Evolutionary conservation across 1,140 invertebrate genomes (phyloP).

Genomic region (Spodoptera frugiperda): DNA sequence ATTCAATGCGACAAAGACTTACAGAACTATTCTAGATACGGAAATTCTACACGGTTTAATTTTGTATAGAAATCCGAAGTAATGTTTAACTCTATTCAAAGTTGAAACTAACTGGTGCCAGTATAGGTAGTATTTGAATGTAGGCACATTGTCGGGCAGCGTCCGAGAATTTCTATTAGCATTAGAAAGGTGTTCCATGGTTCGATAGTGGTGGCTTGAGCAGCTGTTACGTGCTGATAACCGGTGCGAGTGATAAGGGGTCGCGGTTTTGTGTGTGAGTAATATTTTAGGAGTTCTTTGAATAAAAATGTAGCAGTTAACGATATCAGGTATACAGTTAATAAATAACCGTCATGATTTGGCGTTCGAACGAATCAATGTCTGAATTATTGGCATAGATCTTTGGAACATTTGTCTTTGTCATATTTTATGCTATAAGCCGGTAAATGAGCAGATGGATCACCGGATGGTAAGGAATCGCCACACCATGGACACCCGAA

Average conservation of each 20-base stretch:
- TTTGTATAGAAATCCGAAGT: constrained; percentile 5
- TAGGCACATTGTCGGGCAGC: constrained; percentile 52
- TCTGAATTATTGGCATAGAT: too few relatives aligned
- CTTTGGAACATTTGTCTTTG: too few relatives aligned
- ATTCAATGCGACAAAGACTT: too few relatives aligned
- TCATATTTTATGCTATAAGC: too few relatives aligned
- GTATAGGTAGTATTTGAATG: constrained; percentile 40
- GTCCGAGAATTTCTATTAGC: constrained; percentile 62
- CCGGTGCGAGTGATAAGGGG: constrained; percentile 22
- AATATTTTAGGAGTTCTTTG: background rate
- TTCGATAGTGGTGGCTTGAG: constrained; percentile 54
- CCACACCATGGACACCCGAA: too few relatives aligned
- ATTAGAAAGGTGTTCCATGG: constrained; percentile 62
- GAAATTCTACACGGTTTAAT: background rate
- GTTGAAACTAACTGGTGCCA: background rate
- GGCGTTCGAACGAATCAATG: too few relatives aligned
- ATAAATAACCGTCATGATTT: too few relatives aligned
- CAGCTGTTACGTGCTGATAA: constrained; percentile 57
- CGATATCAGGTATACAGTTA: too few relatives aligned
- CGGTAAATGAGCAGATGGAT: too few relatives aligned
- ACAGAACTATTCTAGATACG: too few relatives aligned
- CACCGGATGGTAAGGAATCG: too few relatives aligned
- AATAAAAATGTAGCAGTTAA: too few relatives aligned
- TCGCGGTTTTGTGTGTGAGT: background rate
- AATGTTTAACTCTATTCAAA: background rate